These are phyloP conservation scores for Scomberomorus guttatus DNA, from an alignment of 2,797 vertebrate species.

Conservation along the genomic window DNA sequence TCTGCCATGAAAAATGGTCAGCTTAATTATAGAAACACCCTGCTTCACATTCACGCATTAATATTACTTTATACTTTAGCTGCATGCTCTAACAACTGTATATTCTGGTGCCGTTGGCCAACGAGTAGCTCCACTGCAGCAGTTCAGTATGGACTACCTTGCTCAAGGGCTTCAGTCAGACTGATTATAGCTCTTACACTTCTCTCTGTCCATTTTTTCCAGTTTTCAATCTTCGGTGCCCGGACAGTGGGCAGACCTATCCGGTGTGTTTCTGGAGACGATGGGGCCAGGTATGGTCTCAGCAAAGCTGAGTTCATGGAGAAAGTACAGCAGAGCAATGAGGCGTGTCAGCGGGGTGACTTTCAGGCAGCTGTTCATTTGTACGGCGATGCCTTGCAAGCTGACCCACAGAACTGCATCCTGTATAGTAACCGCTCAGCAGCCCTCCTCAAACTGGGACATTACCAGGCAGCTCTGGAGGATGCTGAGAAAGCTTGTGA, in stretches of 20 bases:
- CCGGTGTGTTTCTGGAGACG: conserved; percentile 65
- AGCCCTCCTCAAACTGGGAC: conserved; percentile 92
- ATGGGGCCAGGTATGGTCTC: conserved; percentile 82
- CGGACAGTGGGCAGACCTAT: conserved; percentile 81
- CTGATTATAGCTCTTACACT: conserved; percentile 13
- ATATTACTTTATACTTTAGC: conserved; percentile 12
- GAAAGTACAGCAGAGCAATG: conserved; percentile 96
- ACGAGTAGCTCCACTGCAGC: too few relatives aligned
- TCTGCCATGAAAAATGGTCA: background rate
- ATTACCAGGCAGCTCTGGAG: conserved; percentile 92
- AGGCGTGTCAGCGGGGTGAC: conserved; percentile 95
- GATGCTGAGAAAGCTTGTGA: conserved; percentile 93
- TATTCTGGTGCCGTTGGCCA: background rate
- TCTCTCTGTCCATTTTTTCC: conserved; percentile 25
- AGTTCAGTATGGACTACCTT: too few relatives aligned
- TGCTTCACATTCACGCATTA: conserved; percentile 18
- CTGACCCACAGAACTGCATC: conserved; percentile 97
- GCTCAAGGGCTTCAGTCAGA: background rate
- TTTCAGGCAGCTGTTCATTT: conserved; percentile 91
- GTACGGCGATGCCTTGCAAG: conserved; percentile 91
- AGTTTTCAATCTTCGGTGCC: conserved; percentile 79
- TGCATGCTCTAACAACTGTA: background rate
- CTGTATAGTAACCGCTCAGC: conserved; percentile 97
- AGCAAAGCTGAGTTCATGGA: conserved; percentile 97
- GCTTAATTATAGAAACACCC: conserved; percentile 6